Conservation (phyloP, 2,888 invertebrate genomes). For the Pelosia muscerda region DNA sequence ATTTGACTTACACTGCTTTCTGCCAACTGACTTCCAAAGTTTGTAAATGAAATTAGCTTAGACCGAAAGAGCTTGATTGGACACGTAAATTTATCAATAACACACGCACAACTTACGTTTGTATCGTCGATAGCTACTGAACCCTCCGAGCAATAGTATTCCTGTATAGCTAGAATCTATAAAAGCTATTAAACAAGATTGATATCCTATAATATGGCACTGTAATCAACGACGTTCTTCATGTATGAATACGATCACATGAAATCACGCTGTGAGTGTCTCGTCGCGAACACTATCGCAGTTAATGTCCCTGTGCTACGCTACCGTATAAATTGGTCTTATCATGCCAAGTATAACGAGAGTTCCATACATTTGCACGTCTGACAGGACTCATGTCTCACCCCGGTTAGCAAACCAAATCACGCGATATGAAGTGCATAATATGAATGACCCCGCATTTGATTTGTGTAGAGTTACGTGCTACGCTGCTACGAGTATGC, state of each 20-base stretch:
- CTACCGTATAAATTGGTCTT: conserved; percentile 63
- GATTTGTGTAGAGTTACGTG: conserved; percentile 22
- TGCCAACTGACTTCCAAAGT: no score
- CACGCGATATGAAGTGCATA: conserved; percentile 67
- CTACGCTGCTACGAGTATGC: conserved; percentile 22
- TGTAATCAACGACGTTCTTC: conserved; percentile 19
- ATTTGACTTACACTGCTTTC: no score
- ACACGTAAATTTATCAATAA: no score
- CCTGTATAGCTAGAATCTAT: no score
- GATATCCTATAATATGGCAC: conserved; percentile 11
- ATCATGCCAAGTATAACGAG: conserved; percentile 62
- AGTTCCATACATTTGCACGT: conserved; percentile 61
- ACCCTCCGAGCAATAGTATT: no score
- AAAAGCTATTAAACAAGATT: conserved; percentile 4
- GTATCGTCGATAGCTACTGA: no score
- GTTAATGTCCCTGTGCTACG: conserved; percentile 49
- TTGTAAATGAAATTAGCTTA: no score
- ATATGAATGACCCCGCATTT: conserved; percentile 53
- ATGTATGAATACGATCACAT: conserved; percentile 37
- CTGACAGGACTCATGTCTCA: conserved; percentile 69
- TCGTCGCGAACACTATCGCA: conserved; percentile 45
- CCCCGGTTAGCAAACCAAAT: conserved; percentile 74
- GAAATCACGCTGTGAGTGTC: conserved; percentile 23
- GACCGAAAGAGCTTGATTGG: no score
- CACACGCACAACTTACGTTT: no score